Percentiles rank a stretch among this genome's conserved stretches.
Conservation (phyloP, 1,140 invertebrate genomes). For the Phortica variegata region DNA sequence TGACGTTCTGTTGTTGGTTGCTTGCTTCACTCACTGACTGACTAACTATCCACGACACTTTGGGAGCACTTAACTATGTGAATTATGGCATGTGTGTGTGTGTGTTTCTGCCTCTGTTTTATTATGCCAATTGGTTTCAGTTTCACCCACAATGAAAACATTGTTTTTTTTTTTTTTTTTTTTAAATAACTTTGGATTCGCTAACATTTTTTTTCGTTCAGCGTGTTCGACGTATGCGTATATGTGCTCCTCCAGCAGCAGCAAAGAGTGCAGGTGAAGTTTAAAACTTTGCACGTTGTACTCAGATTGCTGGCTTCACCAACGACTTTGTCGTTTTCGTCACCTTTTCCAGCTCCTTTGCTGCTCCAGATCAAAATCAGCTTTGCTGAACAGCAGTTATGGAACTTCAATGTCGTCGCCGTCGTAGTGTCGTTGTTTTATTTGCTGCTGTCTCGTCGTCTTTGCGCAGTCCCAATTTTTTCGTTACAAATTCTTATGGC, state of each 20-base stretch:
- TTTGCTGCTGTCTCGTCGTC: constrained; percentile 22
- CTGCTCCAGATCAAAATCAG: constrained; percentile 16
- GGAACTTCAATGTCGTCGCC: constrained; percentile 25
- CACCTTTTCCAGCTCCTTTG: constrained; percentile 4
- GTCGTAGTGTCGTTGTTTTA: constrained; percentile 28
- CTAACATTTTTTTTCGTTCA: constrained; percentile 39
- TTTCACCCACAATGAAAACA: too few relatives aligned
- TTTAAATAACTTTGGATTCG: constrained; percentile 47
- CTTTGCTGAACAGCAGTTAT: constrained; percentile 13
- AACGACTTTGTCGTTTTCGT: background rate
- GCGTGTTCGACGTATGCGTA: constrained; percentile 25
- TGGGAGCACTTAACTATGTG: background rate
- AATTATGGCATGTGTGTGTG: background rate
- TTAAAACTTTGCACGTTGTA: constrained; percentile 1
- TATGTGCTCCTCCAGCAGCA: constrained; percentile 19
- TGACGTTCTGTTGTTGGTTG: background rate
- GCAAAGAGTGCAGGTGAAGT: constrained; percentile 1
- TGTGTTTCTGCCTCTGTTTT: constrained; percentile 4
- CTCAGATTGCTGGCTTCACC: background rate
- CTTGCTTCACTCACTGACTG: constrained; percentile 1
- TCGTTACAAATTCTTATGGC: too few relatives aligned
- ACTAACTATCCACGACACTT: background rate
- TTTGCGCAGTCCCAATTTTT: too few relatives aligned
- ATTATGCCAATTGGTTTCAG: background rate
- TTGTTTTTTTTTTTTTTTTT: constrained; percentile 6